A percentile compares a stretch with the other conserved stretches of the same genome.
phyloP scores from a whole-genome alignment of 2,888 invertebrate species.

The Anaspis maculata region DNA sequence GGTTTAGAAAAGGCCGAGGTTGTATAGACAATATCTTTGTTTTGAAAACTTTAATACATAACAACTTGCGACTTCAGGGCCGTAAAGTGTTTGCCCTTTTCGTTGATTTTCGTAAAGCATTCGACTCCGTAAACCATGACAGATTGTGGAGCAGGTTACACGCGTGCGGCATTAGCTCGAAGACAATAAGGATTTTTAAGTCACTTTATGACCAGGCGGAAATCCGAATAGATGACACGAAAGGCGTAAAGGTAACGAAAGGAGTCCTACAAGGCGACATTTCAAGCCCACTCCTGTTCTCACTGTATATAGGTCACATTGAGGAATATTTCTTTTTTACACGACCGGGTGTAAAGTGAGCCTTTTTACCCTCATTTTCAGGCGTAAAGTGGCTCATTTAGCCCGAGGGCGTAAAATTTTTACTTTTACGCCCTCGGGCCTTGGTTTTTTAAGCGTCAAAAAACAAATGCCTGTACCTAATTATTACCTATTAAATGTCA shows the following conservation, averaged over 20 bases:
- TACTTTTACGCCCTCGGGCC: no score
- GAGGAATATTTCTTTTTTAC: conserved; percentile 5
- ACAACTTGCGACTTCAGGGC: neutral
- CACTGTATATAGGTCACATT: conserved; percentile 6
- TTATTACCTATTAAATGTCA: no score
- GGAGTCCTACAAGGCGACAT: conserved; percentile 7
- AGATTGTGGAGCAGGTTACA: no score
- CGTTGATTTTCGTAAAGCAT: neutral
- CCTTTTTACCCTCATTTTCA: no score
- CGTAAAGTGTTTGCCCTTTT: neutral
- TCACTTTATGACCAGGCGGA: neutral
- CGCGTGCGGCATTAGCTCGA: neutral
- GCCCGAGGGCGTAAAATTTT: no score
- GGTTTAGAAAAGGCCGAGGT: neutral
- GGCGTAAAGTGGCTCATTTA: no score
- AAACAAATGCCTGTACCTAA: no score
- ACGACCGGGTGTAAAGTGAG: no score
- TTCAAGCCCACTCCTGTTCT: conserved; percentile 5
- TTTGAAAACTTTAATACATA: neutral
- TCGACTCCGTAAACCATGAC: neutral
- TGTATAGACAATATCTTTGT: neutral
- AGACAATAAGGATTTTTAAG: neutral
- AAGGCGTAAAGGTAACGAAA: conserved; percentile 1
- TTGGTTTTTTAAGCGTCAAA: no score
- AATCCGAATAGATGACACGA: neutral